Conservation (phyloP, 2,797 vertebrate species). For the Discoglossus pictus region DNA sequence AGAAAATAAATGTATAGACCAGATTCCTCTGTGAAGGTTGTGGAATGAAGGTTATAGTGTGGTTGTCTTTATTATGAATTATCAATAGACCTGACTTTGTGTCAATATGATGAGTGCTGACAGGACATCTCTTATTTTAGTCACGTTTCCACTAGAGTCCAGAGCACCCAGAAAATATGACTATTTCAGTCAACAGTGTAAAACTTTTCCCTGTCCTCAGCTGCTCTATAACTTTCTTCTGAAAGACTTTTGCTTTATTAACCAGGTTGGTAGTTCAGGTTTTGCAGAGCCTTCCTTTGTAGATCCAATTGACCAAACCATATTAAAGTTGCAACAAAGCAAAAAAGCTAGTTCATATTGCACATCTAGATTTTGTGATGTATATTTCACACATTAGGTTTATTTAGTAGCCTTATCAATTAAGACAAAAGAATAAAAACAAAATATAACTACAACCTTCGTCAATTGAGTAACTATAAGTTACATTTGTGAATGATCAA, state of each 20-base stretch:
- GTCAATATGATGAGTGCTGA: too few relatives aligned
- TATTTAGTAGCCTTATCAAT: constrained; percentile 1
- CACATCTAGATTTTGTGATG: constrained; percentile 15
- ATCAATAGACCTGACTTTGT: too few relatives aligned
- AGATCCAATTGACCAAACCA: constrained; percentile 25
- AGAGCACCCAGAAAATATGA: too few relatives aligned
- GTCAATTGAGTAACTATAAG: too few relatives aligned
- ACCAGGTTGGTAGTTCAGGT: constrained; percentile 22
- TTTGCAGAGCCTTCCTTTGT: constrained; percentile 28
- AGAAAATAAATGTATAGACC: too few relatives aligned
- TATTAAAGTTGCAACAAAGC: constrained; percentile 49
- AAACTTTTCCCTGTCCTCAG: constrained; percentile 34
- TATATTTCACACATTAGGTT: neutral
- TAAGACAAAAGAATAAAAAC: neutral
- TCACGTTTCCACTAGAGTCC: too few relatives aligned
- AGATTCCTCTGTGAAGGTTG: too few relatives aligned
- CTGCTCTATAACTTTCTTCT: constrained; percentile 46
- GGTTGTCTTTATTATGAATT: too few relatives aligned
- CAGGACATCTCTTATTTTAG: too few relatives aligned
- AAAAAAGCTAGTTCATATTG: constrained; percentile 6
- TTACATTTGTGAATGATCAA: neutral
- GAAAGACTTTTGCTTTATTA: constrained; percentile 42
- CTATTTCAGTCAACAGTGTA: constrained; percentile 11
- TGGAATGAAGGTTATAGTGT: too few relatives aligned
- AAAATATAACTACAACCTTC: neutral